phyloP scores from a whole-genome alignment of 2,113 vertebrate genomes.

The Percopsis transmontana region DNA sequence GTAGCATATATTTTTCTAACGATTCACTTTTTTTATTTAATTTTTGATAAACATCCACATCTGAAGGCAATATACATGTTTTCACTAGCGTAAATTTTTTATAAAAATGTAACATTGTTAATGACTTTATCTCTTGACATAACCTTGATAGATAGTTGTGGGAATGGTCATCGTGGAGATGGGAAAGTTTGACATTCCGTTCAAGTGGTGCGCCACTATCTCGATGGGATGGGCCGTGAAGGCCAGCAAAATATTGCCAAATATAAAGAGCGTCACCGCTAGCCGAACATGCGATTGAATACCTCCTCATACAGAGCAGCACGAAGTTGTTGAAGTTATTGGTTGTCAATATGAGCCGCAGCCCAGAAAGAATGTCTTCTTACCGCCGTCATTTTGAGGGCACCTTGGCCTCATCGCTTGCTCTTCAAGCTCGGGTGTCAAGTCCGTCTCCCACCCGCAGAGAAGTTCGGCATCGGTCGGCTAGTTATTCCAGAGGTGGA shows the following conservation, averaged over 20 bases:
- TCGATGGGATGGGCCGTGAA: neutral
- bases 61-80: neutral
- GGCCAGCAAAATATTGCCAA: neutral
- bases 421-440: constrained; percentile 55
- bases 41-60: too few species aligned
- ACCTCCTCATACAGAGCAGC: constrained; percentile 10
- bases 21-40: neutral
- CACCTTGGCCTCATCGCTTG: constrained; percentile 18
- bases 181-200: constrained; percentile 76
- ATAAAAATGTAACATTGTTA: constrained; percentile 26
- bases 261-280: constrained; percentile 54
- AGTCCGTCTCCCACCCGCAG: constrained; percentile 73
- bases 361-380: constrained; percentile 78
- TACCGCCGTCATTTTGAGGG: constrained; percentile 79
- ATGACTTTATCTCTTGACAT: constrained; percentile 53
- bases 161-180: constrained; percentile 47
- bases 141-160: constrained; percentile 68
- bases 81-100: too few species aligned
- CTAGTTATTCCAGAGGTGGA: constrained; percentile 61
- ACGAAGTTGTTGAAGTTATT: constrained; percentile 10
- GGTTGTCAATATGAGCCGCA: constrained; percentile 71
- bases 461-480: constrained; percentile 63
- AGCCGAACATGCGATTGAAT: constrained; percentile 5
- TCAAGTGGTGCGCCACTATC: neutral
- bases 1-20: neutral